Conservation (phyloP, 2,113 vertebrate species). For the Labrus mixtus region DNA sequence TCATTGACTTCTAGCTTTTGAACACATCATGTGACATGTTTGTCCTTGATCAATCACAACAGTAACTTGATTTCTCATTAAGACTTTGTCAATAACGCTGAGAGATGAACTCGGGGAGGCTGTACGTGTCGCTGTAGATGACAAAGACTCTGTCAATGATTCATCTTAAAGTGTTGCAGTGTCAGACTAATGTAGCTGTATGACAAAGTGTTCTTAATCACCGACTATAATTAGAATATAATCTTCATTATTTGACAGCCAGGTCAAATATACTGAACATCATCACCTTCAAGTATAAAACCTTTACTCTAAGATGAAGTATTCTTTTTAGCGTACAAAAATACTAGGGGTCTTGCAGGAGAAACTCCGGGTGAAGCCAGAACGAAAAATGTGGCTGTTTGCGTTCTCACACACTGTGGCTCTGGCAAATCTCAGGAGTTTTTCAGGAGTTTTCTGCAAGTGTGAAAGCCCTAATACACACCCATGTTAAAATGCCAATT, state of each 20-base stretch:
- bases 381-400: too few species aligned
- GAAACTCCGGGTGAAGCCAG: too few species aligned
- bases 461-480: too few species aligned
- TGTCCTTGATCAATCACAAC: conserved; percentile 25
- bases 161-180: neutral
- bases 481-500: too few species aligned
- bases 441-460: too few species aligned
- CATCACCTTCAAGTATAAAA: neutral
- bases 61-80: conserved; percentile 25
- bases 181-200: neutral
- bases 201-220: conserved; percentile 26
- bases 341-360: too few species aligned
- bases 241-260: conserved; percentile 7
- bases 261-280: too few species aligned
- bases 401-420: too few species aligned
- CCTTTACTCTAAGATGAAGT: too few species aligned
- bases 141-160: conserved; percentile 23
- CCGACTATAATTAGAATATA: conserved; percentile 3
- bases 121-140: neutral
- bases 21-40: neutral
- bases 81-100: conserved; percentile 11
- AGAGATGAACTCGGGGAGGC: conserved; percentile 17
- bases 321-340: too few species aligned
- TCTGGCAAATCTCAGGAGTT: too few species aligned
- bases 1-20: neutral